Base-by-base conservation (phyloP, 2,888 invertebrate species). In the Diarsia mendica region DNA sequence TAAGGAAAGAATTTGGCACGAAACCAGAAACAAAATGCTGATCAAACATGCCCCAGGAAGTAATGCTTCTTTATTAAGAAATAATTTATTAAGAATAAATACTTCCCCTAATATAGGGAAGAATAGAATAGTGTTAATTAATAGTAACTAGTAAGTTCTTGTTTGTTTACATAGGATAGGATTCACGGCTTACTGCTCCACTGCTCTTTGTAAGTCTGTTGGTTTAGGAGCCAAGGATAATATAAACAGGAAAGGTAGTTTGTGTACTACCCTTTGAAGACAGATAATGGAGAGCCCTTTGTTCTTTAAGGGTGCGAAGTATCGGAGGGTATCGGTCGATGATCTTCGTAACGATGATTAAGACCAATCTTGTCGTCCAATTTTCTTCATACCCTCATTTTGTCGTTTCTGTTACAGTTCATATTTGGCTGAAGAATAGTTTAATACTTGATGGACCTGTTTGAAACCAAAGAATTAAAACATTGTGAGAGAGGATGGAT, bases 141-240 rank as follows among this genome's bases (percentile, higher is more conserved):
- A 71, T 51, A 61, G 44, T 23, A 70, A 79, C 20, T 48, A 60
- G 49, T 33, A 67, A 79, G 20, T 53, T 79, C 28, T 69, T 69
- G 80, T 79, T 81, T 67, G 66, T 81, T 66, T 63, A n/a, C n/a
- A n/a, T n/a, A n/a, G 68, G 10, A 63, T 10, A 69, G 73, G 84
- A 61, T 80, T 69, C 84, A 73, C 55, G 48, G 55, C 44, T 69
- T 73, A 68, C 66, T 65, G 58, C 65, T 61, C 33, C 53, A 65
- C 58, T 63, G 53, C 39, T 44, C 67, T 71, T 60, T 18, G 58
- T 33, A 64, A 72, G 58, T 65, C 53, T 61, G 73, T 83, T 81
- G 39, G 61, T 73, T 81, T 79, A 81, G 84, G 84, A 46, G 66
- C 67, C 18, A 67, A 65, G 18, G 66, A 83, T 65, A 83, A 83